A percentile compares a stretch with the other conserved stretches of the same genome.
Evolutionary conservation across 2,888 invertebrate genomes (phyloP).

Genomic region (Podabrus alpinus): DNA sequence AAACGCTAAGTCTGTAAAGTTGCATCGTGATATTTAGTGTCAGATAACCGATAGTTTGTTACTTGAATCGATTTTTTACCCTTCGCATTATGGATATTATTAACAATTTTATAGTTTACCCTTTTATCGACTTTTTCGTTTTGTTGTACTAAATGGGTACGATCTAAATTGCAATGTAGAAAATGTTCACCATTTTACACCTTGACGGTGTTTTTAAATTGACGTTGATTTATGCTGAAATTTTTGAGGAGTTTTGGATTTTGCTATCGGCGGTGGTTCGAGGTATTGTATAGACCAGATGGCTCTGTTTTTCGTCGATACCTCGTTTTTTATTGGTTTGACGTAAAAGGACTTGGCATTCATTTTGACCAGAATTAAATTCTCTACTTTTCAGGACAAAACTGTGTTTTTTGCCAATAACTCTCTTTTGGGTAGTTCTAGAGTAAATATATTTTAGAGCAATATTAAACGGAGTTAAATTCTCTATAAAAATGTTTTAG

Average conservation of each 20-base stretch:
- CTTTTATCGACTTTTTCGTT: conserved; percentile 3
- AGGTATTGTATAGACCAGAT: too few relatives aligned
- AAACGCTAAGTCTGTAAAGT: conserved; percentile 26
- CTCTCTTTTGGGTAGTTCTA: too few relatives aligned
- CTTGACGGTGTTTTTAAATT: background rate
- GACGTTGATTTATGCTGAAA: too few relatives aligned
- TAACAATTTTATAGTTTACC: conserved; percentile 14
- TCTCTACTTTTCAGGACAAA: too few relatives aligned
- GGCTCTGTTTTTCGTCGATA: too few relatives aligned
- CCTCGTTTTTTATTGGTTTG: too few relatives aligned
- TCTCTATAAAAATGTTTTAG: background rate
- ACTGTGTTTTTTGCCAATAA: too few relatives aligned
- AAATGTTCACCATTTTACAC: background rate
- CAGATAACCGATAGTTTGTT: conserved; percentile 29
- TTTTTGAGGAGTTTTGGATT: too few relatives aligned
- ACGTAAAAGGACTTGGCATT: background rate
- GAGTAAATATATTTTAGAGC: background rate
- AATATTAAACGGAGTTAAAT: background rate
- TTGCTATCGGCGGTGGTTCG: too few relatives aligned
- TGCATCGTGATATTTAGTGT: conserved; percentile 28
- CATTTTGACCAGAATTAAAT: background rate
- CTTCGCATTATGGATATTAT: conserved; percentile 28
- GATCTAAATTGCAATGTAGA: background rate
- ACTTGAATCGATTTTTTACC: conserved; percentile 12
- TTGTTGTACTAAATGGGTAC: background rate